Base-by-base conservation (phyloP, 2,888 invertebrate genomes). In the Cyaniris semiargus region DNA sequence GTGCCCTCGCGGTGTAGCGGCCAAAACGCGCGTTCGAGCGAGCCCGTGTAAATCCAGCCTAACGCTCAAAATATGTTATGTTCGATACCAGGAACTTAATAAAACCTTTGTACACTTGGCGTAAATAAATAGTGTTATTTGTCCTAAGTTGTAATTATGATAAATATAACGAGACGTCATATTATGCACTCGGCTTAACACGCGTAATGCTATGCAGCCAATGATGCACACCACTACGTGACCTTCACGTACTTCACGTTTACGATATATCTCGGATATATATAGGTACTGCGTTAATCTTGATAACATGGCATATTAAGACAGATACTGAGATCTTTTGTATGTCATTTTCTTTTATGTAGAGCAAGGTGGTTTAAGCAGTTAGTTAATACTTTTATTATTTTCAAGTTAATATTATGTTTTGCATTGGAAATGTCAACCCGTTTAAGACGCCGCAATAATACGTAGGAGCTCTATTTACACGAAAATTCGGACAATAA, bases 161-260 rank as follows among this genome's bases (percentile, higher is more conserved):
- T 27, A 6, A 27, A n/a, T n/a, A n/a, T n/a, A 66, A 66, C 13
- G 13, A 23, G 60, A 60, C 3, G 60, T 13, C 23, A 23, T 60
- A 21, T 10, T 58, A 21, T 60, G 23, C 23, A 23, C 60, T 60
- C 60, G n/a, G 23, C 60, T 60, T 60, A 13, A 60, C 27, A 31
- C 27, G 66, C 4, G 60, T 60, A 60, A 60, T 60, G 60, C 23
- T 66, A 66, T 66, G 66, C 66, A 66, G 27, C 27, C 66, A 60
- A 60, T 60, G 66, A 66, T 66, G 18, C 66, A 66, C 31, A 66
- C 66, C 66, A 66, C 66, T 5, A 66, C 66, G 66, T 66, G 66
- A 66, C 66, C 66, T 66, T 31, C 2, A 21, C 60, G 60, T 66
- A 23, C 27, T 66, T 66, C 31, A 66, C 27, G 31, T 66, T 66